Percentiles rank a stretch among this genome's conserved stretches.
phyloP scores from a whole-genome alignment of 1,140 invertebrate genomes.

The Temnothorax curvispinosus region DNA sequence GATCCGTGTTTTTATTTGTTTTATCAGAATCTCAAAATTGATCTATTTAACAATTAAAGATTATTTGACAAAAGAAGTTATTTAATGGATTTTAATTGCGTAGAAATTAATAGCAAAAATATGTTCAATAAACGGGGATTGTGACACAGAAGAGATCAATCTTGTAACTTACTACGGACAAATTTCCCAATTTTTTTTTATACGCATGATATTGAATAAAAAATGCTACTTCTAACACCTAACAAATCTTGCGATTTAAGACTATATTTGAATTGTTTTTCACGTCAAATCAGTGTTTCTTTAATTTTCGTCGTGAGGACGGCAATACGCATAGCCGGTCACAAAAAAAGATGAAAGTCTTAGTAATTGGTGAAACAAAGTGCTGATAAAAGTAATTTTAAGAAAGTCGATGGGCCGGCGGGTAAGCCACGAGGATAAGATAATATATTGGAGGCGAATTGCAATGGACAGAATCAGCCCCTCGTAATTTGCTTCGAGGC shows the following conservation, averaged over 20 bases:
- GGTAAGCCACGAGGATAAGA: conserved; percentile 51
- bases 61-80: neutral
- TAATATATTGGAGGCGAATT: conserved; percentile 74
- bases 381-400: conserved; percentile 64
- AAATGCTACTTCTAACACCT: neutral
- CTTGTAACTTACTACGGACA: neutral
- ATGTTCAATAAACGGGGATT: neutral
- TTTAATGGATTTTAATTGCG: neutral
- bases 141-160: neutral
- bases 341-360: conserved; percentile 45
- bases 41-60: neutral
- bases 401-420: conserved; percentile 30
- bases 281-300: conserved; percentile 16
- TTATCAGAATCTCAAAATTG: neutral
- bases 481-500: conserved; percentile 70
- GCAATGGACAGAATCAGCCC: conserved; percentile 74
- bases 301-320: neutral
- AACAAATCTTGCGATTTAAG: neutral
- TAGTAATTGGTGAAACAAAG: conserved; percentile 69
- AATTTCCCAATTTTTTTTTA: neutral
- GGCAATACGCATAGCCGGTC: conserved; percentile 2
- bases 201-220: neutral
- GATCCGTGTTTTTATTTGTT: neutral
- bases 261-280: neutral
- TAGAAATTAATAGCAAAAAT: neutral